phyloP scores from a whole-genome alignment of 2,888 invertebrate species.

The Saturnia pavonia region DNA sequence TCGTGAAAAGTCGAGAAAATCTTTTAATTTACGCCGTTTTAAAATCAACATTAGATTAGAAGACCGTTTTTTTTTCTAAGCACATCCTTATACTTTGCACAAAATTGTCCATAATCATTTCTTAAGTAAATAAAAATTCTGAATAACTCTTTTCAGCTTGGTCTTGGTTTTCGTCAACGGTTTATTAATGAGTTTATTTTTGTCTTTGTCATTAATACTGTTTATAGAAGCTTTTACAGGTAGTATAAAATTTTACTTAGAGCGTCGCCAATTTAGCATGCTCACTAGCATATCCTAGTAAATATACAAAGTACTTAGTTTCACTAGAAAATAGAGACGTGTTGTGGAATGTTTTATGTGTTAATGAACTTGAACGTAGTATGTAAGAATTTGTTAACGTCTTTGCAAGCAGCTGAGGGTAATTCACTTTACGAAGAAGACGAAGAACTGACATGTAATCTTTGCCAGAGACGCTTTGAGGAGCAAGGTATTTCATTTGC shows the following conservation, averaged over 20 bases:
- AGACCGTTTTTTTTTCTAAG: constrained; percentile 63
- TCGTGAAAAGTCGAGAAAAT: constrained; percentile 23
- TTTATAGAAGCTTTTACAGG: constrained; percentile 14
- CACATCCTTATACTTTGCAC: constrained; percentile 77
- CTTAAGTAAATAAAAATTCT: constrained; percentile 71
- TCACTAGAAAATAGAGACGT: constrained; percentile 18
- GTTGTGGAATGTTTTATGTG: constrained; percentile 18
- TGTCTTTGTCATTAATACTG: constrained; percentile 33
- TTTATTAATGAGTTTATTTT: constrained; percentile 56
- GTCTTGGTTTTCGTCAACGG: constrained; percentile 78
- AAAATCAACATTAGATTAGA: constrained; percentile 58
- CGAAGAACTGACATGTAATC: constrained; percentile 87
- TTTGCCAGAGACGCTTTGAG: constrained; percentile 90
- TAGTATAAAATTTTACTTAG: constrained; percentile 41
- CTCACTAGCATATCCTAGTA: constrained; percentile 34
- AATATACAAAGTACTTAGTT: constrained; percentile 21
- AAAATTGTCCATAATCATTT: constrained; percentile 63
- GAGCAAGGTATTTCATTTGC: constrained; percentile 86
- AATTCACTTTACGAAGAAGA: constrained; percentile 83
- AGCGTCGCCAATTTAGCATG: constrained; percentile 38
- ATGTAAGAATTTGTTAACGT: constrained; percentile 79
- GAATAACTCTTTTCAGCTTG: constrained; percentile 83
- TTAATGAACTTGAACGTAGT: constrained; percentile 46
- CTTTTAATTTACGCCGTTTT: constrained; percentile 36
- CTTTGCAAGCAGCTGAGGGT: constrained; percentile 85